These are phyloP conservation scores for Pocillopora meandrina DNA, from an alignment of 92 coral and sea anemone species.

Conservation along the genomic window DNA sequence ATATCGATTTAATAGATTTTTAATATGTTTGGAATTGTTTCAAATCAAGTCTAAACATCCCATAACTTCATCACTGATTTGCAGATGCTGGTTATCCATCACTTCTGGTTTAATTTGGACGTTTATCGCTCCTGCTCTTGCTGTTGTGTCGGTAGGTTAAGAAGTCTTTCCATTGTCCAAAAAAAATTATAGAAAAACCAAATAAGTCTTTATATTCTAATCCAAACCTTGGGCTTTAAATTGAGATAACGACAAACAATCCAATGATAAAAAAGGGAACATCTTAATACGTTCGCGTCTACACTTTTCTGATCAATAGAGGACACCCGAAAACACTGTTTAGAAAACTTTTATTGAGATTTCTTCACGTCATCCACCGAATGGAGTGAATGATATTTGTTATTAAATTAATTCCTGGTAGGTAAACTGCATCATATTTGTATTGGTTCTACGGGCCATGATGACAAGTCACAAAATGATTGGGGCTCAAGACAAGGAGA, in stretches of 20 bases:
- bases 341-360: no score
- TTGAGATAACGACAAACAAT: no score
- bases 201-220: not conserved
- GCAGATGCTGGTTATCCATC: conserved; percentile 74
- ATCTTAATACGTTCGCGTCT: no score
- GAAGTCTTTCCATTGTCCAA: no score
- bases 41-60: no score
- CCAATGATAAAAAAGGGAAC: no score
- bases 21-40: not conserved
- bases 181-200: not conserved
- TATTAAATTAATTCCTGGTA: conserved; percentile 7
- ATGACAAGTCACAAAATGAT: conserved; percentile 72
- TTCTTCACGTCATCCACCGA: not conserved
- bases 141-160: conserved; percentile 60
- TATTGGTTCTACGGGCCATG: conserved; percentile 67
- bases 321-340: no score
- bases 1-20: not conserved
- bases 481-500: conserved; percentile 57
- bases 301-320: no score
- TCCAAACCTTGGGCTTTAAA: no score
- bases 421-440: conserved; percentile 63
- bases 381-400: not conserved
- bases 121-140: conserved; percentile 70
- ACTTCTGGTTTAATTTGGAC: conserved; percentile 64
- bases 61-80: not conserved